Evolutionary conservation across 2,888 invertebrate species (phyloP), one percentile per base, ranked within the genome.

Genomic region (Yponomeuta evonymella): DNA sequence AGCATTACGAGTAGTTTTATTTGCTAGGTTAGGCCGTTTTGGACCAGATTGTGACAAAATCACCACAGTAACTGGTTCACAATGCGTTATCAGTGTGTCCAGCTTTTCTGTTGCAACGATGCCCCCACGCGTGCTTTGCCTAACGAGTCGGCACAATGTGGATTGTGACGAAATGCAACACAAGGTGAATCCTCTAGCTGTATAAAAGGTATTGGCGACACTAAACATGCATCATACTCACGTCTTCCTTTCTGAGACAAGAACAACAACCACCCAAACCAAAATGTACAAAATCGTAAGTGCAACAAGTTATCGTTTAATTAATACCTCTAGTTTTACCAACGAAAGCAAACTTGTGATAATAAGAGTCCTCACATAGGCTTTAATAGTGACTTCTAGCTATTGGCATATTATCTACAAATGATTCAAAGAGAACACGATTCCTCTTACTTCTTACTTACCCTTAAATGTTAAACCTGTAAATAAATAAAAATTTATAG

Each of bases 101-200:
- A 73, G 72, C 71, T 71, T 70, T 29, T 69, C 62, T 75, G 73
- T 73, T 71, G 71, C 72, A 74, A 84, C 74, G 78, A 89, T 78
- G 43, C 88, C 88, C 81, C 85, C 83, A 86, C 88, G 87, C 87
- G 86, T 87, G 87, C 85, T 76, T 82, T 73, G 88, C 86, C 85
- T 86, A 84, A 85, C 84, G 78, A 83, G 81, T 74, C 78, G 77
- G 77, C 81, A 84, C 85, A 62, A n/a, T 70, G 36, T 10, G 70
- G 83, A 81, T 75, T 73, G 78, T 90, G 90, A 83, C 85, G 90
- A 90, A 89, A 92, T 78, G 33, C 70, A 76, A 75, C 76, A 85
- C 92, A 92, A 92, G 90, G 92, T 91, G 90, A 91, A 89, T 92
- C 90, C 86, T 83, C 79, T 77, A 79, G 75, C 79, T 75, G 87